Base-by-base conservation (phyloP, 2,888 invertebrate genomes). In the Cordilura impudica region DNA sequence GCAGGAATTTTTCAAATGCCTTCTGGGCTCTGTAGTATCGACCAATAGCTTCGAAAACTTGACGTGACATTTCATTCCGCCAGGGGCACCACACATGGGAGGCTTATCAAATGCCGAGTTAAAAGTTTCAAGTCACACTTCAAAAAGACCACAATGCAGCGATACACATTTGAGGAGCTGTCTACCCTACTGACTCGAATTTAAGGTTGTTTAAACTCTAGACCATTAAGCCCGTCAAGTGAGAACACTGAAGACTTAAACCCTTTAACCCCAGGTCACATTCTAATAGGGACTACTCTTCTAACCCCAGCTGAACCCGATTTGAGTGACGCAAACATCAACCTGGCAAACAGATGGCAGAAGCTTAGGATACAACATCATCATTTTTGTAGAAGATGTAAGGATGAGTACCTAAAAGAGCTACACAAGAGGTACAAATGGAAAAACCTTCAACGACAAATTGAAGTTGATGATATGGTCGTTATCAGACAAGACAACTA, bases 121-220 rank as follows among this genome's bases (percentile, higher is more conserved):
- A 21, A 53, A 26, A 65, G 18, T 23, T 51, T 23, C 23, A 53
- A 66, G 19, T 51, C 19, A 3, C 65, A 66, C 7, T 8, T 66
- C 0, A 35, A 51, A n/a, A 51, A 51, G 7, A n/a, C n/a, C 0
- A 35, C 6, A 35, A 51, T 8, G 1, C 0, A 8, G 1, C 31
- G 14, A 51, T 49, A 51, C 12, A 65, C 65, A 4, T 65, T 65
- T 23, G 65, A 65, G 19, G 35, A 51, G 6, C 3, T 65, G 0
- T n/a, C 23, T 6, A 72, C 56, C 2, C 29, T 72, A 2, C 18
- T 72, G 0, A 16, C 72, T 7, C 63, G 10, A 54, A 65, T 72
- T n/a, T 61, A 71, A 31, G 71, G 56, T 10, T 65, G 63, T n/a
- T 31, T 71, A 0, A 71, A 71, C 16, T 71, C 71, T 26, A 54